Evolutionary conservation across 2,113 vertebrate genomes (phyloP), one percentile per base, ranked within the genome.

Genomic region (Cheilinus undulatus): DNA sequence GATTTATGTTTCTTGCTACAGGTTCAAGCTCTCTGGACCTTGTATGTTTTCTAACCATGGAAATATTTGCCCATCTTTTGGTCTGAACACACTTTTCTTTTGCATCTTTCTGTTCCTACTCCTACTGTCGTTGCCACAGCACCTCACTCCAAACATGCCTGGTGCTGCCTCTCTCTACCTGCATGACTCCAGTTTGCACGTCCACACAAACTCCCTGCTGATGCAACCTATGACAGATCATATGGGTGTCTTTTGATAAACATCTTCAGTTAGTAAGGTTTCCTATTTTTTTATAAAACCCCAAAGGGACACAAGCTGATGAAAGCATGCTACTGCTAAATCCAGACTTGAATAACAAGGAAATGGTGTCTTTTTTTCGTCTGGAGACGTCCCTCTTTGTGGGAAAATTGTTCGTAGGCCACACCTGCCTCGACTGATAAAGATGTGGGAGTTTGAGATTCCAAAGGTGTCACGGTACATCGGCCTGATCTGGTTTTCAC

Each of bases 401-500:
- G 28, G 24, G 49, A 3, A 30, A 63, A 34, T 19, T 20, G 23
- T 49, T 32, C 1, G 38, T 34, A 7, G 34, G 28, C 73, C 49
- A 53, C 40, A 42, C 76, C 64, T 67, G 68, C 62, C 27, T 22
- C 3, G 12, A 74, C 74, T 38, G 69, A 59, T 30, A 66, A 63
- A 3, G 43, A 48, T 42, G 4, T 12, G 24, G 74, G 60, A 70
- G 17, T 27, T 69, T 59, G 28, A 28, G 19, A 19, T 49, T 19
- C 26, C 19, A 61, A 79, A 48, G 66, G 63, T 7, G 38, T 62
- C 24, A 1, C 17, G 17, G 26, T 27, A 0, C 23, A 49, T n/a
- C 10, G 53, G 34, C 19, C 63, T 40, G 60, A 46, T 56, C 24
- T 30, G 2, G 0, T 22, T 56, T 70, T 92, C 81, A 93, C 89